phyloP scores from a whole-genome alignment of 2,113 vertebrate genomes.

The Nymphicus hollandicus region DNA sequence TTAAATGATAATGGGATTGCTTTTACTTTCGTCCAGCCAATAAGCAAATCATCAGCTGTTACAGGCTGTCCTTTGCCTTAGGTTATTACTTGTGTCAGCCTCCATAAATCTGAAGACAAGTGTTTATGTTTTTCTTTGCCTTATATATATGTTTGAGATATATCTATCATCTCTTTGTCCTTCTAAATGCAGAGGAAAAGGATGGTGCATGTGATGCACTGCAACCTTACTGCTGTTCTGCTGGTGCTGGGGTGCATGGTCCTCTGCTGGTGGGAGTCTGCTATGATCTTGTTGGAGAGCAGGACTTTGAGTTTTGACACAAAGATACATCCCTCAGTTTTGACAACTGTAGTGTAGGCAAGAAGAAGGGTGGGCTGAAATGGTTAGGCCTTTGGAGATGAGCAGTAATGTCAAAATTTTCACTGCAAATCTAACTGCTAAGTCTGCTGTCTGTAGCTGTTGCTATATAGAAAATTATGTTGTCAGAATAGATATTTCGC shows the following conservation, averaged over 20 bases:
- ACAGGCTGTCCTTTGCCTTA: background rate
- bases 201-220: accelerated
- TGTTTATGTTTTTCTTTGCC: background rate
- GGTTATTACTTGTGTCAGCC: background rate
- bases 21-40: background rate
- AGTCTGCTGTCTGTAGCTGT: background rate
- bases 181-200: background rate
- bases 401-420: background rate
- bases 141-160: background rate
- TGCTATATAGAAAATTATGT: background rate
- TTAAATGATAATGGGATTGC: background rate
- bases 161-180: background rate
- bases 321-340: background rate
- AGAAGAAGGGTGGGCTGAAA: background rate
- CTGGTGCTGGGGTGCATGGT: background rate
- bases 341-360: background rate
- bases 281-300: background rate
- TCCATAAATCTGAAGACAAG: background rate
- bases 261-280: background rate
- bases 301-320: background rate
- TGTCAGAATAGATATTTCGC: background rate
- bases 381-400: background rate
- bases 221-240: background rate
- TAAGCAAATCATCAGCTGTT: background rate
- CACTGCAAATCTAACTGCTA: background rate